Percentiles rank a stretch among this genome's conserved stretches.
These are phyloP conservation scores for Lasioglossum calceatum DNA, from an alignment of 2,888 invertebrate genomes.

Conservation along the genomic window DNA sequence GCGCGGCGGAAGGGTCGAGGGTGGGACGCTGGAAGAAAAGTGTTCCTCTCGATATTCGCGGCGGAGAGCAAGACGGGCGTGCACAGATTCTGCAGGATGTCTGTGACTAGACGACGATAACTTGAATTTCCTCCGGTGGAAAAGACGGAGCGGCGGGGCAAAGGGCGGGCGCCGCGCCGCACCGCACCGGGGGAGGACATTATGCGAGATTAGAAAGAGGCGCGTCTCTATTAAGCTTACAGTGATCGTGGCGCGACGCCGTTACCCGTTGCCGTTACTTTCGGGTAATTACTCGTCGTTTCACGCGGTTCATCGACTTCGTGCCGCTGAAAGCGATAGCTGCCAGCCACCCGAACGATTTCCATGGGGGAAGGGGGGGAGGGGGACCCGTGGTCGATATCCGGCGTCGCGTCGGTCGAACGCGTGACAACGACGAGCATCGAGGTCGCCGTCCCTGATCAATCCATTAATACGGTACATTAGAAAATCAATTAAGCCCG, in stretches of 20 bases:
- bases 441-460: conserved; percentile 53
- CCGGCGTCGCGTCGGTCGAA: conserved; percentile 26
- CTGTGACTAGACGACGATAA: conserved; percentile 22
- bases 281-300: conserved; percentile 67
- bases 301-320: conserved; percentile 61
- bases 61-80: background rate
- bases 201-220: conserved; percentile 59
- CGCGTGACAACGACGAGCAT: conserved; percentile 57
- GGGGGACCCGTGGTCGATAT: conserved; percentile 34
- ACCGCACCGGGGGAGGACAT: conserved; percentile 29
- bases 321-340: conserved; percentile 45
- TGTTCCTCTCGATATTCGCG: conserved; percentile 27
- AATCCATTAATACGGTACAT: conserved; percentile 65
- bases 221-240: conserved; percentile 52
- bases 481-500: conserved; percentile 69
- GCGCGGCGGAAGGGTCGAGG: background rate
- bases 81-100: background rate
- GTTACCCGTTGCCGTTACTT: conserved; percentile 55
- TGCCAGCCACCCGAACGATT: conserved; percentile 37
- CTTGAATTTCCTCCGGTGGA: conserved; percentile 20
- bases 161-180: background rate
- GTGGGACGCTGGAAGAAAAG: background rate
- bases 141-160: background rate
- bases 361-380: background rate
- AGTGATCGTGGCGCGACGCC: conserved; percentile 43